Percentiles rank a stretch among this genome's conserved stretches.
Conservation (phyloP, 2,797 vertebrate genomes). For the Yasuhikotakia modesta region DNA sequence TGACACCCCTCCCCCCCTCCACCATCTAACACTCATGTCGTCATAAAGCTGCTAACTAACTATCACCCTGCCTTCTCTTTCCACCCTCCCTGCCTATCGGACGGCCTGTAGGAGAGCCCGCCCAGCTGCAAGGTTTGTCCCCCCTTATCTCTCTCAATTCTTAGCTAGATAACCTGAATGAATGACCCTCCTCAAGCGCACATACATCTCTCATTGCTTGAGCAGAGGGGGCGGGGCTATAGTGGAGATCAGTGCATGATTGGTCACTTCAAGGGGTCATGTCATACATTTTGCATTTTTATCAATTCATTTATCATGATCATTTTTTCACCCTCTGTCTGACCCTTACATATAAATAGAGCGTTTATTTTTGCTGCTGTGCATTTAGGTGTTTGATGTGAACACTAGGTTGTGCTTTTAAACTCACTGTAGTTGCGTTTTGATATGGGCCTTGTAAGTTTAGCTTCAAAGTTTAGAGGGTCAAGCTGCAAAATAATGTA, state of each 20-base stretch:
- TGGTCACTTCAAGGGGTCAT: conserved; percentile 37
- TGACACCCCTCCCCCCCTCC: conserved; percentile 73
- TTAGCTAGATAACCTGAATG: conserved; percentile 48
- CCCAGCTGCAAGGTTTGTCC: conserved; percentile 83
- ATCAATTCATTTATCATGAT: conserved; percentile 1
- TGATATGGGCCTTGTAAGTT: not conserved
- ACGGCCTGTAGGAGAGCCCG: conserved; percentile 79
- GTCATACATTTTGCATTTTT: conserved; percentile 17
- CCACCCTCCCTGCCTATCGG: conserved; percentile 78
- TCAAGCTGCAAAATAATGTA: not conserved
- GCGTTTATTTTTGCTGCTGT: not conserved
- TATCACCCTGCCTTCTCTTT: conserved; percentile 73
- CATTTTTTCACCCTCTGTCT: conserved; percentile 20
- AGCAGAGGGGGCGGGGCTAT: conserved; percentile 27
- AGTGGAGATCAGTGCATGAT: conserved; percentile 54
- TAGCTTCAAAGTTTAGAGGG: not conserved
- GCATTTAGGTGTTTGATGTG: not conserved
- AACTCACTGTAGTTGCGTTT: not conserved
- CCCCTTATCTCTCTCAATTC: conserved; percentile 77
- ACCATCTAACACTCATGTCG: conserved; percentile 69
- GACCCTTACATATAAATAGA: conserved; percentile 5
- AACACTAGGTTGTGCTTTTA: not conserved
- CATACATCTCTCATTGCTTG: conserved; percentile 49
- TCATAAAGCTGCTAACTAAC: conserved; percentile 64
- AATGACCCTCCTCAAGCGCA: conserved; percentile 55